Evolutionary conservation across 1,140 invertebrate genomes (phyloP).

Genomic region (Drosophila ohnishii): DNA sequence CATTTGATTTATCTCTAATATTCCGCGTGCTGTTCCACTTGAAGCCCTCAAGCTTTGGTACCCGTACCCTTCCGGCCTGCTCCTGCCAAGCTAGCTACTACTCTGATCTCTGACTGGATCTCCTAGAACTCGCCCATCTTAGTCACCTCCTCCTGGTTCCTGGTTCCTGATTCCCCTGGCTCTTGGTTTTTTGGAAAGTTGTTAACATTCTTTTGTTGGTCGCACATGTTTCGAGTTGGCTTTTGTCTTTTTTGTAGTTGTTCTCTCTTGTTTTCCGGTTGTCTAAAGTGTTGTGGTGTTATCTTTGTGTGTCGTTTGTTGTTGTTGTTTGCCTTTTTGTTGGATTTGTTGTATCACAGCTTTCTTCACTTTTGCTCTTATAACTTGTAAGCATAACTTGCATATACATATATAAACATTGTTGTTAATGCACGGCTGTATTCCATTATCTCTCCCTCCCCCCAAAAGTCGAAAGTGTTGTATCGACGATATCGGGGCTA

Average conservation of each 20-base stretch:
- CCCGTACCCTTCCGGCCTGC: constrained; percentile 14
- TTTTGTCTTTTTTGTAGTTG: constrained; percentile 47
- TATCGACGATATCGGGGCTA: constrained; percentile 21
- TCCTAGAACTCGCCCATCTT: constrained; percentile 10
- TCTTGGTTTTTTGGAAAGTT: constrained; percentile 49
- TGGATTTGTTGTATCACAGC: constrained; percentile 68
- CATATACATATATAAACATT: constrained; percentile 63
- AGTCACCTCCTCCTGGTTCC: constrained; percentile 5
- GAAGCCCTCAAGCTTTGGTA: constrained; percentile 37
- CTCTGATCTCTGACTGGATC: constrained; percentile 29
- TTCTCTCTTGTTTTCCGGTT: constrained; percentile 17
- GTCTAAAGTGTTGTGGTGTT: constrained; percentile 42
- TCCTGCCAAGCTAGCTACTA: constrained; percentile 61
- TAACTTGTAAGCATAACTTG: constrained; percentile 77
- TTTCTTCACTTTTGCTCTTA: constrained; percentile 73
- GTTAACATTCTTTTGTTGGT: constrained; percentile 69
- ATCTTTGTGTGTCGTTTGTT: constrained; percentile 46
- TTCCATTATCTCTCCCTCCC: constrained; percentile 5
- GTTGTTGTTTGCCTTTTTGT: constrained; percentile 47
- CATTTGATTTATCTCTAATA: constrained; percentile 49
- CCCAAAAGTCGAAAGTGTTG: constrained; percentile 13
- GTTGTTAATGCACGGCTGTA: constrained; percentile 62
- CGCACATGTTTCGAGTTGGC: constrained; percentile 78
- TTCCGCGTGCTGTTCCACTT: constrained; percentile 30
- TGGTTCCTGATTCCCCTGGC: constrained; percentile 3